Percentiles rank a stretch among this genome's conserved stretches.
Evolutionary conservation across 2,888 invertebrate genomes (phyloP).

Genomic region (Cosmorhoe ocellata): DNA sequence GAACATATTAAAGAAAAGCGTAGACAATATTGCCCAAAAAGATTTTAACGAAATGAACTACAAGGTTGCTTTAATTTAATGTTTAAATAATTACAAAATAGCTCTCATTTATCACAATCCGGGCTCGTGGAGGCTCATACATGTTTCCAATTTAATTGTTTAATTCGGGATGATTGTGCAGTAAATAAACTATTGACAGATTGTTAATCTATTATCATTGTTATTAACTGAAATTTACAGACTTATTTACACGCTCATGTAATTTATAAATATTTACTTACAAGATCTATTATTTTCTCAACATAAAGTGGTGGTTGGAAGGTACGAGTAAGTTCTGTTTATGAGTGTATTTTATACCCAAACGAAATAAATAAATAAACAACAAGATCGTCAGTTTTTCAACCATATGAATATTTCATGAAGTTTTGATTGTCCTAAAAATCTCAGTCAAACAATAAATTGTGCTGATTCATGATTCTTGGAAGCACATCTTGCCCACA

Average conservation of each 20-base stretch:
- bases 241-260: background rate
- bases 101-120: constrained; percentile 19
- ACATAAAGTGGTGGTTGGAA: too few species aligned
- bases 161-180: constrained; percentile 56
- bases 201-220: constrained; percentile 22
- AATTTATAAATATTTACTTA: background rate
- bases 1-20: too few species aligned
- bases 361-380: too few species aligned
- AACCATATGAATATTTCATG: constrained; percentile 19
- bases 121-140: constrained; percentile 30
- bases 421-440: constrained; percentile 19
- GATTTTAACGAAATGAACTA: too few species aligned
- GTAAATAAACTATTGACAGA: constrained; percentile 34
- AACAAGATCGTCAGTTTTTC: background rate
- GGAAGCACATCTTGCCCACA: constrained; percentile 18
- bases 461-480: constrained; percentile 29
- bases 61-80: too few species aligned
- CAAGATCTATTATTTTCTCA: too few species aligned
- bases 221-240: too few species aligned
- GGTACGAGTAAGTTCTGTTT: too few species aligned
- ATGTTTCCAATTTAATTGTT: constrained; percentile 49
- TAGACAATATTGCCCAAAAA: too few species aligned
- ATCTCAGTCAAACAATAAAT: constrained; percentile 27
- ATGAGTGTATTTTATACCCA: too few species aligned
- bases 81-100: background rate